Base-by-base conservation (phyloP, 2,113 vertebrate genomes). In the Agapornis roseicollis region DNA sequence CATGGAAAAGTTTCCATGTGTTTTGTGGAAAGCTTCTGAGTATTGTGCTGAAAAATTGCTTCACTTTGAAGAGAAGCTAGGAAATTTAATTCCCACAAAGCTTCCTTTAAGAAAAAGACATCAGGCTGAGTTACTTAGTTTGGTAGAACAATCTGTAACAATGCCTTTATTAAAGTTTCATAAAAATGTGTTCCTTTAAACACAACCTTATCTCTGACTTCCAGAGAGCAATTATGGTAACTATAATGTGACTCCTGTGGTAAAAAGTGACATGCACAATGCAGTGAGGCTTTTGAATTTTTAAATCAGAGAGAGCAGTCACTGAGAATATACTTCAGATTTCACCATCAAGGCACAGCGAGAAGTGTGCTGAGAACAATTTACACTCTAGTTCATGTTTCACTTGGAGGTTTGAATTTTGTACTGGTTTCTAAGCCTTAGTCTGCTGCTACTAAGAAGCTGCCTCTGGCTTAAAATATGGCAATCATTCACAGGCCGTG, bases 161-260 rank as follows among this genome's bases (percentile, higher is more conserved):
- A 86, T 85, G 72, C 78, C 14, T 10, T 46, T 73, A 94, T 94
- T 94, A 96, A 96, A 95, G 25, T 90, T 96, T 94, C 70, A 97
- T 95, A 39, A 92, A 95, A 93, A 87, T 85, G 53, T 96, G 96
- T 96, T 96, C 63, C 31, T 92, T 96, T 96, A 97, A 96, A 95
- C 90, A 96, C 73, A 94, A 58, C 68, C 63, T 94, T 94, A 95
- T 92, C 92, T 96, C 78, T 94, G 89, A 58, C 84, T 97, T 96
- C 86, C 89, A 87, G 53, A 96, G 84, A 93, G 80, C 92, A 94
- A 96, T 96, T 97, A 93, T 6, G 44, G 63, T 66, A 93, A 85
- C 94, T 93, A 94, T 93, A 90, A 93, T 92, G 95, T 96, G 92
- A 95, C 84, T 92, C 92, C 65, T 65, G 90, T 82, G 77, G 88